Conservation (phyloP, 2,888 invertebrate species). For the Pteria penguin region DNA sequence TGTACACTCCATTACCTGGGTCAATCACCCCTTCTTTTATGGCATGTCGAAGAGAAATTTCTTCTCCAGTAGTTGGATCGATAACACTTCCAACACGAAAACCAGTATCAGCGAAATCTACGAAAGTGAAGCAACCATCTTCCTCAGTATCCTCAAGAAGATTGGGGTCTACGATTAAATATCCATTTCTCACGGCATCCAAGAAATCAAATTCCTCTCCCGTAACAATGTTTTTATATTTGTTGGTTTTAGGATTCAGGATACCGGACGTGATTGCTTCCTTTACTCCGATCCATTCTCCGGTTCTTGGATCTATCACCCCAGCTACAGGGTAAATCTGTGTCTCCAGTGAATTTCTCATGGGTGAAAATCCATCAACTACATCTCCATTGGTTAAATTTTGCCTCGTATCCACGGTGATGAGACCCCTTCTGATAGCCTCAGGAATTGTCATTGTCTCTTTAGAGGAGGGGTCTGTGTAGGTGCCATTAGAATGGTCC, state of each 20-base stretch:
- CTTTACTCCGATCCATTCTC: constrained; percentile 84
- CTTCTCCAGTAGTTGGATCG: constrained; percentile 68
- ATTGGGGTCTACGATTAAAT: constrained; percentile 80
- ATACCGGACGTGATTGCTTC: constrained; percentile 89
- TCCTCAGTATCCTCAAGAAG: constrained; percentile 57
- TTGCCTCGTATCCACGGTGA: constrained; percentile 70
- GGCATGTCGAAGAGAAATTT: constrained; percentile 68
- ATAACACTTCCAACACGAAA: constrained; percentile 64
- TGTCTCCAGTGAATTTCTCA: constrained; percentile 64
- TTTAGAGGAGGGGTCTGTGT: constrained; percentile 72
- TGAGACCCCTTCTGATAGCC: constrained; percentile 75
- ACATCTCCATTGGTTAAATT: constrained; percentile 56
- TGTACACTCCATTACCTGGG: constrained; percentile 68
- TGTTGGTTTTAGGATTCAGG: constrained; percentile 86
- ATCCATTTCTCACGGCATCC: constrained; percentile 87
- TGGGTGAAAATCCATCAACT: constrained; percentile 52
- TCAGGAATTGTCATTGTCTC: constrained; percentile 76
- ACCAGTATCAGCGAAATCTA: constrained; percentile 67
- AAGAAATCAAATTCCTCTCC: constrained; percentile 83
- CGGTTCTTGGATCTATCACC: constrained; percentile 73
- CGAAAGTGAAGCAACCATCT: constrained; percentile 63
- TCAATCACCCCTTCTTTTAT: constrained; percentile 72
- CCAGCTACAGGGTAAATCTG: constrained; percentile 66
- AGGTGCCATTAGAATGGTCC: constrained; percentile 72
- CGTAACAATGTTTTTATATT: constrained; percentile 81